Evolutionary conservation across 2,888 invertebrate genomes (phyloP).

Genomic region (Oxyteleia sp.): DNA sequence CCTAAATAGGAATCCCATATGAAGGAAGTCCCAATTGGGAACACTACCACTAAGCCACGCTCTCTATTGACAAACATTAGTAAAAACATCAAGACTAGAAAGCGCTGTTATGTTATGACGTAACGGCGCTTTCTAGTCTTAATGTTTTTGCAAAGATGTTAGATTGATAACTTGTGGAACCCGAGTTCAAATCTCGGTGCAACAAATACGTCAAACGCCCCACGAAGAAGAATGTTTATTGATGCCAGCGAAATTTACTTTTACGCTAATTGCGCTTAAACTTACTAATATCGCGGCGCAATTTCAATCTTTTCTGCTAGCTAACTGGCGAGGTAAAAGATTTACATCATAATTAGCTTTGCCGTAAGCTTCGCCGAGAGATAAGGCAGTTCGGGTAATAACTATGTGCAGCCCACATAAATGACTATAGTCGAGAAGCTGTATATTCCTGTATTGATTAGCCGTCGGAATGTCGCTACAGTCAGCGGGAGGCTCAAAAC

Average conservation of each 20-base stretch:
- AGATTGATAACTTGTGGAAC: too few species aligned
- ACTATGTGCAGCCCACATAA: slow-evolving; percentile 49
- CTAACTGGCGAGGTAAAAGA: slow-evolving; percentile 50
- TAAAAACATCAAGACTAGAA: too few species aligned
- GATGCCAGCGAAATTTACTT: slow-evolving; percentile 29
- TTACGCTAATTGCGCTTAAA: slow-evolving; percentile 30
- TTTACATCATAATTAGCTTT: slow-evolving; percentile 66
- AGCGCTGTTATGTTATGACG: too few species aligned
- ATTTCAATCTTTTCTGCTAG: slow-evolving; percentile 38
- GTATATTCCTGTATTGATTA: slow-evolving; percentile 54
- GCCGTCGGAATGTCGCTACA: slow-evolving; percentile 45
- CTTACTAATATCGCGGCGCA: slow-evolving; percentile 24
- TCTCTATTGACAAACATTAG: too few species aligned
- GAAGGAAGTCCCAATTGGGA: too few species aligned
- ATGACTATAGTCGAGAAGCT: slow-evolving; percentile 44
- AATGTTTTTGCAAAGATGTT: too few species aligned
- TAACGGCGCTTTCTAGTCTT: too few species aligned
- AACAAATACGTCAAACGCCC: background rate
- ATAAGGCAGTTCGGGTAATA: slow-evolving; percentile 58
- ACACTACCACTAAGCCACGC: too few species aligned
- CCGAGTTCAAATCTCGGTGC: too few species aligned
- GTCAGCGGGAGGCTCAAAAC: slow-evolving; percentile 22
- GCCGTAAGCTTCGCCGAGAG: slow-evolving; percentile 51
- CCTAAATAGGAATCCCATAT: too few species aligned
- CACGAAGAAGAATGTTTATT: slow-evolving; percentile 5